Conservation (phyloP, 2,888 invertebrate species). For the Andrena bicolor region DNA sequence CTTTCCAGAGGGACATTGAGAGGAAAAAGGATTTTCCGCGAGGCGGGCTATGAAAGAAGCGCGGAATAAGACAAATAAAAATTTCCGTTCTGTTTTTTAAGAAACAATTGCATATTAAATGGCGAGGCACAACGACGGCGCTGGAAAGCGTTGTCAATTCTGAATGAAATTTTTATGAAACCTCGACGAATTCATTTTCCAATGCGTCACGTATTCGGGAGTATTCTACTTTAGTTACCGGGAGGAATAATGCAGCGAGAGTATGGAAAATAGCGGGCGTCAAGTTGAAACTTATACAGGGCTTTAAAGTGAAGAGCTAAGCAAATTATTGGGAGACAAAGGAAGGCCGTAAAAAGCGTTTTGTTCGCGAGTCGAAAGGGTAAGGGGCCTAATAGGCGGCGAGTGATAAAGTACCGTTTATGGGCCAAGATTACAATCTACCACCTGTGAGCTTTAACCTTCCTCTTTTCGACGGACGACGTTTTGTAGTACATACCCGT, state of each 20-base stretch:
- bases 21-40: too few relatives aligned
- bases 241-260: background rate
- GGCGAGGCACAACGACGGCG: background rate
- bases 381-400: constrained; percentile 24
- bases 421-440: constrained; percentile 42
- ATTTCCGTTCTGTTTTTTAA: too few relatives aligned
- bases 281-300: too few relatives aligned
- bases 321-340: constrained; percentile 1
- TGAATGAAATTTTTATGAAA: too few relatives aligned
- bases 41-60: too few relatives aligned
- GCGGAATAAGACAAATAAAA: too few relatives aligned
- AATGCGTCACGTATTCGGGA: too few relatives aligned
- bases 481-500: constrained; percentile 31
- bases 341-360: background rate
- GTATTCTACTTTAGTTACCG: too few relatives aligned
- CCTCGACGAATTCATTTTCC: too few relatives aligned
- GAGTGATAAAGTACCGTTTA: constrained; percentile 41
- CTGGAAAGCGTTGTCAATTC: background rate
- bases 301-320: background rate
- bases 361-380: background rate
- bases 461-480: constrained; percentile 4
- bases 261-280: background rate
- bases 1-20: too few relatives aligned
- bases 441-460: constrained; percentile 27
- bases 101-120: background rate